Evolutionary conservation across 2,888 invertebrate genomes (phyloP), one percentile per base, ranked within the genome.

Genomic region (Drosophila greeni): DNA sequence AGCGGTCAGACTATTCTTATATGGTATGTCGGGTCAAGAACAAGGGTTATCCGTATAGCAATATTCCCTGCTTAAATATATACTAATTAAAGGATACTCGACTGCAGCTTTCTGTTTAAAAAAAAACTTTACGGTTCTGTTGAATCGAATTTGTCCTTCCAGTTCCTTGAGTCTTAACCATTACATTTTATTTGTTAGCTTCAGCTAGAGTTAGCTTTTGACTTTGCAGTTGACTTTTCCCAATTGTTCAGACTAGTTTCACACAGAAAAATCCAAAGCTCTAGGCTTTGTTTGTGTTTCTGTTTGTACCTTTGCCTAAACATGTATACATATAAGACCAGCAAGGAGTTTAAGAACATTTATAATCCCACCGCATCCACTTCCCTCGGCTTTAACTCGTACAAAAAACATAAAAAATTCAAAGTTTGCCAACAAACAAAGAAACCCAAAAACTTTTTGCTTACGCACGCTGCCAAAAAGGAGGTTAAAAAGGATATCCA

Each of bases 401-500:
- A 26, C 26, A 54, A 43, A 11, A 26, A 43, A 29, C 24, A 18
- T 26, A 58, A 16, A 40, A 66, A 67, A 67, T 68, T 49, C 18
- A 11, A 61, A 68, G 61, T 68, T 61, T 26, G n/a, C 31, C 36
- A 43, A 53, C 26, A 24, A 66, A 57, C 33, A 51, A 34, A 69
- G 23, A 45, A 26, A 66, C 67, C 36, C 36, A 16, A 47, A 47
- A 73, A 61, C 76, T 76, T 79, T 84, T 66, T 82, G 82, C 60
- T 74, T 82, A 70, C 70, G 68, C 84, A 80, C 70, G 79, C 79
- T 76, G 82, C 79, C 52, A 26, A 39, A 18, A 51, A 39, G 24
- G 31, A 29, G 40, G 29, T 31, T 33, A 8, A n/a, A 34, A 14
- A 37, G 18, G 24, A 18, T 5, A 43, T 14, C 34, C 34, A 8